Percentiles rank a stretch among this genome's conserved stretches.
Evolutionary conservation across 2,888 invertebrate species (phyloP).

Genomic region (Lepetodrilus schrolli): DNA sequence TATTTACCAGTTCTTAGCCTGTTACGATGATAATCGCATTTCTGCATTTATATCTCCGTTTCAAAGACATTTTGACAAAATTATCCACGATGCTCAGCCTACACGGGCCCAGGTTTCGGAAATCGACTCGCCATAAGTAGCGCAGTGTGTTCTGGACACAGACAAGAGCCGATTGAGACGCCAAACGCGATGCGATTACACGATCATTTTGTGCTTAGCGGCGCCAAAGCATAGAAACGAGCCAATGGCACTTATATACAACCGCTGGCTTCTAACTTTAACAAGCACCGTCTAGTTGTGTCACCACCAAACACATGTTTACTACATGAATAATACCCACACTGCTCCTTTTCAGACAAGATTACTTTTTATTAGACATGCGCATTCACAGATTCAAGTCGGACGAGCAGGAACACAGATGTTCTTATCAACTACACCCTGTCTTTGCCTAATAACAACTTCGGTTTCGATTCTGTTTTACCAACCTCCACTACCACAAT

Average conservation of each 20-base stretch:
- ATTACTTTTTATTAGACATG: no score
- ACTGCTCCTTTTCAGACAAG: no score
- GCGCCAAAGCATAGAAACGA: not conserved
- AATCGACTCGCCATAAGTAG: not conserved
- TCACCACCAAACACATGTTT: no score
- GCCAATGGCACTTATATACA: not conserved
- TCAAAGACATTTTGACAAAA: constrained; percentile 24
- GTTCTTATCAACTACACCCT: no score
- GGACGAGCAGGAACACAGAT: no score
- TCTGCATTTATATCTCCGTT: not conserved
- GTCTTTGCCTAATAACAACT: no score
- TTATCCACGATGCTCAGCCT: not conserved
- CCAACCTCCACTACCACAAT: no score
- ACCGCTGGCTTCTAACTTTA: no score
- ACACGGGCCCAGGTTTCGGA: not conserved
- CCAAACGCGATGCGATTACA: constrained; percentile 4
- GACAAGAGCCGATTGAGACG: not conserved
- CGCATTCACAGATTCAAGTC: no score
- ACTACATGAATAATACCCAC: no score
- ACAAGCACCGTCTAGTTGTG: no score
- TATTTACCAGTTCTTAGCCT: not conserved
- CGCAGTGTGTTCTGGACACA: not conserved
- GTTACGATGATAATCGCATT: constrained; percentile 3
- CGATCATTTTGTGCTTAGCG: constrained; percentile 7
- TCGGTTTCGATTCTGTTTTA: no score